Evolutionary conservation across 1,140 invertebrate genomes (phyloP), one percentile per base, ranked within the genome.

Genomic region (Drosophila quadrilineata): DNA sequence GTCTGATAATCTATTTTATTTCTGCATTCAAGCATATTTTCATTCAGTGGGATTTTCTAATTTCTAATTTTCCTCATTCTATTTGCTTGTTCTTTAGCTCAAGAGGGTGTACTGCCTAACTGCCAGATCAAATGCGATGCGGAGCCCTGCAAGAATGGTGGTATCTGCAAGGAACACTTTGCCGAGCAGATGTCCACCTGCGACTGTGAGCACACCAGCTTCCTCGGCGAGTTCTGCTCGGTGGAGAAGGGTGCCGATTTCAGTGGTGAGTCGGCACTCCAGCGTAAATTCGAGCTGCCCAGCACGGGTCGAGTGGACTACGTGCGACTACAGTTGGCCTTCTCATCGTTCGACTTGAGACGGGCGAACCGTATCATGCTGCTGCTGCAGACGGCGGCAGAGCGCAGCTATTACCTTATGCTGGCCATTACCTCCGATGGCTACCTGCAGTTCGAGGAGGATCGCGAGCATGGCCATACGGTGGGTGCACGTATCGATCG

Each of bases 81-180:
- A 14, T 14, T 31, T 38, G 28, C 22, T 33, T 9, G 12, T 33
- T 14, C 8, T 5, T 14, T 62, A 89, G 88, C 49, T 48, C 72
- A 71, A 12, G 84, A 91, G 85, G 96, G 94, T 3, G 93, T 97
- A 0, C 88, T 96, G 10, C 92, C 93, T 1, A 93, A 95, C 64
- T 98, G 97, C 90, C 94, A 95, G 67, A 96, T 97, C 93, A 95
- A 96, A 75, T 98, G 97, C 87, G 95, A 97, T 64, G 92, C 93
- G 0, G 92, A 94, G 45, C 96, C 96, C 0, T 98, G 97, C 82
- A 94, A 96, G 75, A 96, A 98, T 89, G 93, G 94, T 4, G 97
- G 96, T 0, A 92, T 94, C 12, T 98, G 97, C 79, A 94, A 95
- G 5, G 97, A 98, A 89, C 94, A 96, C 87, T 98, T 98, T 88